Base-by-base conservation (phyloP, 2,113 vertebrate species). In the Otolemur garnettii region DNA sequence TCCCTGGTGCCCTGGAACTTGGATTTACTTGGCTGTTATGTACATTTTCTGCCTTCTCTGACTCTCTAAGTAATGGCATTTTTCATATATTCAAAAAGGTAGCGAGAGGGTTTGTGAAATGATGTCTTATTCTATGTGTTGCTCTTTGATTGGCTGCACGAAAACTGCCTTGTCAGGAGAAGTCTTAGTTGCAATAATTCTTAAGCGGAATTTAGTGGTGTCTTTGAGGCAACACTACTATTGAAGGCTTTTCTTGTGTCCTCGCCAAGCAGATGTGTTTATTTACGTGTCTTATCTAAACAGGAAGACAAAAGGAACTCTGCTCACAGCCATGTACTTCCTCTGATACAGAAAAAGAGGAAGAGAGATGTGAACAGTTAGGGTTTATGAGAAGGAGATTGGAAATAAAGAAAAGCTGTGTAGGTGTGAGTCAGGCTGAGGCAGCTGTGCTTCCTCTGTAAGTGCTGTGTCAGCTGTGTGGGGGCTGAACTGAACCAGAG, bases 151-250 rank as follows among this genome's bases (percentile, higher is more conserved):
- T 89, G 89, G 82, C 64, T 96, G 24, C 68, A 55, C 64, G 96
- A 91, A 94, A 96, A 82, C 94, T 84, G 79, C 66, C 69, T 90
- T 87, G 79, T 94, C 86, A 81, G 79, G 81, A 96, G 78, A 88
- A 72, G 74, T 92, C 82, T 94, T 96, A 87, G 97, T 92, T 94
- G 95, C 45, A 96, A 93, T 94, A 91, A 97, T 97, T 97, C 33
- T 91, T 90, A 33, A 89, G 89, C 75, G 90, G 91, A 81, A 84
- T 59, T 83, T 66, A 42, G n/a, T 66, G 55, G 68, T 90, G 22
- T 77, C 88, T 96, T 96, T 91, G 24, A 89, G 83, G 94, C 88
- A 81, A 18, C 45, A 30, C 24, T 95, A 11, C 92, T 96, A 94
- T 96, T 97, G 93, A 91, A 94, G 88, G 81, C 75, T 79, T 93